Evolutionary conservation across 2,797 vertebrate genomes (phyloP).

Genomic region (Halcyon smyrnensis): DNA sequence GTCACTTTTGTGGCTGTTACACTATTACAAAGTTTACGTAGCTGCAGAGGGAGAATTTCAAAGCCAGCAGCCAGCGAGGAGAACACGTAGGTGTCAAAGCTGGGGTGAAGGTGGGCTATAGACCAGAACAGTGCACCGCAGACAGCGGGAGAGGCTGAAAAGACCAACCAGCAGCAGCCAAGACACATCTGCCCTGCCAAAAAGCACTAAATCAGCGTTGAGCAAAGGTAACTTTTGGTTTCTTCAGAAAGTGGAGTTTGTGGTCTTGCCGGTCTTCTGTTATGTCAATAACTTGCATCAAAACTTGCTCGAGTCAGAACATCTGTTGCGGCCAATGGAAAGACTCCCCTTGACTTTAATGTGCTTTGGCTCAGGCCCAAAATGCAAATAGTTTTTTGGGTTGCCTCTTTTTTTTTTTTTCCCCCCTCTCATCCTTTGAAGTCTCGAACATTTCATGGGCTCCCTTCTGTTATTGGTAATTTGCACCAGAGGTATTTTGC

Average conservation of each 20-base stretch:
- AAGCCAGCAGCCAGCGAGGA: neutral
- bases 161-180: neutral
- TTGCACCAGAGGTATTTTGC: constrained; percentile 62
- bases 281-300: constrained; percentile 55
- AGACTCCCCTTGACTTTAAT: constrained; percentile 57
- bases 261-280: constrained; percentile 25
- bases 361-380: constrained; percentile 63
- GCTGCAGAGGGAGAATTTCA: neutral
- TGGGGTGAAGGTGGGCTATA: neutral
- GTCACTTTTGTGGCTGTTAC: neutral
- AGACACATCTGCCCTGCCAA: neutral
- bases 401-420: too few species aligned
- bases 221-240: neutral
- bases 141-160: neutral
- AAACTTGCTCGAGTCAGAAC: constrained; percentile 59
- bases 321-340: constrained; percentile 54
- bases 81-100: neutral
- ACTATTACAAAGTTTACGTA: neutral
- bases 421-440: constrained; percentile 59
- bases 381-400: constrained; percentile 53
- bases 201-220: neutral
- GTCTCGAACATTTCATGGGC: constrained; percentile 66
- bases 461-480: constrained; percentile 66
- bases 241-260: constrained; percentile 48
- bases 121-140: neutral